Conservation (phyloP, 2,888 invertebrate species). For the Spodoptera picta region DNA sequence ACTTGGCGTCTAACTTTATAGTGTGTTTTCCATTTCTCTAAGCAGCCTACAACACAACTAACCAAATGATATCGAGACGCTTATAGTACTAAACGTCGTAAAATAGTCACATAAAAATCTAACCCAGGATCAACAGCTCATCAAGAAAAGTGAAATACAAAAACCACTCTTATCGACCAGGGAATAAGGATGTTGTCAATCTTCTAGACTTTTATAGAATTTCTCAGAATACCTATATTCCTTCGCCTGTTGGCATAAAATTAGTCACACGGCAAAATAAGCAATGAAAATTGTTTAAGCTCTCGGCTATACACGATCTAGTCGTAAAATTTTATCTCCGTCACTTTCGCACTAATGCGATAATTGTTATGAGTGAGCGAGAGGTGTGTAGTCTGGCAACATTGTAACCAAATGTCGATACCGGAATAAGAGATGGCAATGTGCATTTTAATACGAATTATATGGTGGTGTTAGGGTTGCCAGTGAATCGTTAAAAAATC, state of each 20-base stretch:
- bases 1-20: too few relatives aligned
- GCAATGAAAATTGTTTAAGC: slow-evolving; percentile 80
- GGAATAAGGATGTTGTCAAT: slow-evolving; percentile 52
- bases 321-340: slow-evolving; percentile 75
- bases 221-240: slow-evolving; percentile 70
- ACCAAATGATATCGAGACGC: too few relatives aligned
- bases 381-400: slow-evolving; percentile 69
- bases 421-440: slow-evolving; percentile 75
- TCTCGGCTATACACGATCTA: slow-evolving; percentile 78
- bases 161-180: not conserved
- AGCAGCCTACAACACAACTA: too few relatives aligned
- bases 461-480: slow-evolving; percentile 42
- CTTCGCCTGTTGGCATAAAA: slow-evolving; percentile 77
- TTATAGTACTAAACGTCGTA: too few relatives aligned
- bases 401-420: slow-evolving; percentile 75
- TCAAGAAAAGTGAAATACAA: too few relatives aligned
- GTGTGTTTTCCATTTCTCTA: too few relatives aligned
- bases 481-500: slow-evolving; percentile 14
- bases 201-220: slow-evolving; percentile 52
- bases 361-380: slow-evolving; percentile 57
- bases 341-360: slow-evolving; percentile 61
- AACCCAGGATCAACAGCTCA: too few relatives aligned
- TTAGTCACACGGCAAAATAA: slow-evolving; percentile 84
- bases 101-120: too few relatives aligned
- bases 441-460: slow-evolving; percentile 65